A percentile compares a stretch with the other conserved stretches of the same genome.
Conservation (phyloP, 35 echinoderm and acorn worm genomes). For the Heliocidaris tuberculata region DNA sequence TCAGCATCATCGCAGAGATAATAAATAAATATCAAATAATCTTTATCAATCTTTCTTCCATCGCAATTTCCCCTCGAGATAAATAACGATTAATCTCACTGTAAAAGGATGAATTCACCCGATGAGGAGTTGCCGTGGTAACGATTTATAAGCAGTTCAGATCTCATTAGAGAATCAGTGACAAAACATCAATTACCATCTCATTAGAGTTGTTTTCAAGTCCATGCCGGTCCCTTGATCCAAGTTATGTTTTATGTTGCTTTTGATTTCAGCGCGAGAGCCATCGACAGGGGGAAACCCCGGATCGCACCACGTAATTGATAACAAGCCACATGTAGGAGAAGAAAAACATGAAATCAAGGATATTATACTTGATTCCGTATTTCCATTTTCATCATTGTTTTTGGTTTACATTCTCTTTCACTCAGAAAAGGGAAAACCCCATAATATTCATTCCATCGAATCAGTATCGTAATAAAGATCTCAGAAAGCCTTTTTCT, state of each 20-base stretch:
- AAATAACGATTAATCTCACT: not conserved
- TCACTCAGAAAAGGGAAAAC: not conserved
- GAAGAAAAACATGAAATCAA: not conserved
- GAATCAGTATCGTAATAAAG: not conserved
- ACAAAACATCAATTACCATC: not conserved
- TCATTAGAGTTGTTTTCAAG: not conserved
- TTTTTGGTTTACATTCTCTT: not conserved
- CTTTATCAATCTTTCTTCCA: not conserved
- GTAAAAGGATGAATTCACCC: not conserved
- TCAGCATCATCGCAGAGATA: not conserved
- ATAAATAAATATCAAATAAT: not conserved
- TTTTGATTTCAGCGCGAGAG: not conserved
- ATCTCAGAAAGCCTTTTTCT: not conserved
- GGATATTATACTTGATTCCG: not conserved
- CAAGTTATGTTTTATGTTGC: not conserved
- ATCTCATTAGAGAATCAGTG: not conserved
- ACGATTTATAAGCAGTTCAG: not conserved
- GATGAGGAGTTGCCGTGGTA: not conserved
- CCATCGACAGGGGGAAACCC: not conserved
- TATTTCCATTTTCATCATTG: not conserved
- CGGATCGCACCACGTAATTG: not conserved
- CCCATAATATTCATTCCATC: not conserved
- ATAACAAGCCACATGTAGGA: not conserved
- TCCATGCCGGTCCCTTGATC: not conserved
- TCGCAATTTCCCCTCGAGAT: not conserved